A percentile compares a stretch with the other conserved stretches of the same genome.
phyloP scores from a whole-genome alignment of 1,140 invertebrate species.

The Apis mellifera region Amel_HAv3.1 CM009938.2:9594501-9595000 shows the following conservation, averaged over 20 bases:
- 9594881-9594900: constrained; percentile 67
- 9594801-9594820: no score
- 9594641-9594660: constrained; percentile 40
- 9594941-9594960: background rate
- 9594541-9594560: constrained; percentile 56
- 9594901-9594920: constrained; percentile 2
- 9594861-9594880: constrained; percentile 78
- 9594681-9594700: constrained; percentile 19
- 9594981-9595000: constrained; percentile 19
- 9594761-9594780: background rate
- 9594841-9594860: constrained; percentile 80
- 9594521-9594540: constrained; percentile 44
- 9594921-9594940: background rate
- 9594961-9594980: constrained; percentile 66
- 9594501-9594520: background rate
- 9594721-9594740: constrained; percentile 15
- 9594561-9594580: constrained; percentile 47
- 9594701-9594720: constrained; percentile 37
- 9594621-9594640: constrained; percentile 19
- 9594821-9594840: constrained; percentile 80
- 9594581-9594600: constrained; percentile 22
- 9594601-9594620: background rate
- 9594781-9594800: no score
- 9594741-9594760: background rate
- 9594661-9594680: constrained; percentile 38